phyloP scores from a whole-genome alignment of 2,113 vertebrate genomes.

The Ursus arctos region DNA sequence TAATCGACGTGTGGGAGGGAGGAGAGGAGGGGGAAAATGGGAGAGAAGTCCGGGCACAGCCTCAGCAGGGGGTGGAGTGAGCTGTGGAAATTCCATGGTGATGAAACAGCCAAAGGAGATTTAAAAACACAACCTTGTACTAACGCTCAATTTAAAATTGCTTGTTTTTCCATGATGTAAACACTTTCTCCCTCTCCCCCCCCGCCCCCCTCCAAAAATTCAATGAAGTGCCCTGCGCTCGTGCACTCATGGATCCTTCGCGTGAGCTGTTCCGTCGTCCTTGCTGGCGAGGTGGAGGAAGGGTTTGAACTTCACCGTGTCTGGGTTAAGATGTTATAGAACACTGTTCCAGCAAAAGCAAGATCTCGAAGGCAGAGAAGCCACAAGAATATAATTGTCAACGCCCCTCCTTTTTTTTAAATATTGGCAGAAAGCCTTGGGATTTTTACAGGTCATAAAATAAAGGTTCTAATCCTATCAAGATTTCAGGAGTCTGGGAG shows the following conservation, averaged over 20 bases:
- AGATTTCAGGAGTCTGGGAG: neutral
- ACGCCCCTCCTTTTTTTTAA: neutral
- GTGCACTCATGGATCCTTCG: rapidly evolving
- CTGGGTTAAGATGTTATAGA: neutral
- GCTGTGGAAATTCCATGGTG: neutral
- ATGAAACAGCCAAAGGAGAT: neutral
- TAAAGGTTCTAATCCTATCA: neutral
- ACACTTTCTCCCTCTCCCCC: neutral
- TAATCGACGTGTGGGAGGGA: neutral
- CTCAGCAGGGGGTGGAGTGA: neutral
- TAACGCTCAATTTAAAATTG: neutral
- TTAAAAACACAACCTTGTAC: neutral
- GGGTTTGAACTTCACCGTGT: neutral
- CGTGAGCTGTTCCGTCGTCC: neutral
- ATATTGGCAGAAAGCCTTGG: neutral
- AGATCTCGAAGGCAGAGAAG: neutral
- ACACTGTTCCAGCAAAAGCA: neutral
- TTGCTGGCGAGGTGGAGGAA: neutral
- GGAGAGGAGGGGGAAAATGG: neutral
- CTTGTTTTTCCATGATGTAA: neutral
- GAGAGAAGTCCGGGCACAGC: neutral
- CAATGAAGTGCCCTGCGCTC: rapidly evolving
- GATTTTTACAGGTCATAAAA: neutral
- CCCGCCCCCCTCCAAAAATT: neutral
- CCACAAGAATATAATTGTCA: neutral